Conservation (phyloP, 35 echinoderm and acorn worm species). For the Anneissia japonica region DNA sequence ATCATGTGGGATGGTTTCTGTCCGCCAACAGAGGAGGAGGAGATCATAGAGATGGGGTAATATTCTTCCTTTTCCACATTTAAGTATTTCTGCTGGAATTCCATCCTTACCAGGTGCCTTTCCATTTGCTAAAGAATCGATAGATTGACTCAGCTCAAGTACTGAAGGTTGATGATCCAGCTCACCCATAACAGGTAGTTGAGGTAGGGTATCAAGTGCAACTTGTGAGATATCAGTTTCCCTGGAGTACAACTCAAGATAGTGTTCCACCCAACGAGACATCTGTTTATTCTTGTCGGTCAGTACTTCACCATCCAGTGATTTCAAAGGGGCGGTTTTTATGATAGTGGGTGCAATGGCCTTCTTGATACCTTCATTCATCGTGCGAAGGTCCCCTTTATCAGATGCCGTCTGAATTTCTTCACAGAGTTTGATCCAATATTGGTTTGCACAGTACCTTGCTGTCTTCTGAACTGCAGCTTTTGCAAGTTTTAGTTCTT, state of each 20-base stretch:
- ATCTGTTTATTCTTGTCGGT: too few species aligned
- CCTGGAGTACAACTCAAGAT: background rate
- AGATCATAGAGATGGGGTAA: conserved; percentile 13
- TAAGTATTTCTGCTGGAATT: too few species aligned
- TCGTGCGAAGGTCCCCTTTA: background rate
- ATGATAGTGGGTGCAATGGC: background rate
- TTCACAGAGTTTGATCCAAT: too few species aligned
- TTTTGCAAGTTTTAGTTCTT: background rate
- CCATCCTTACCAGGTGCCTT: too few species aligned
- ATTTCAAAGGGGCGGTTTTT: background rate
- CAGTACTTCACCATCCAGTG: too few species aligned
- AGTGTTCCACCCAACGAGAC: background rate
- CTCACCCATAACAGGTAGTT: conserved; percentile 2
- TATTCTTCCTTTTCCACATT: conserved; percentile 4
- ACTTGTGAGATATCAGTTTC: background rate
- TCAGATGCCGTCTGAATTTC: background rate
- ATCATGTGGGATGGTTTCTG: conserved; percentile 7
- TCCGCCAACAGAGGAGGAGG: conserved; percentile 25
- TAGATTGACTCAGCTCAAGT: too few species aligned
- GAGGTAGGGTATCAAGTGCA: background rate
- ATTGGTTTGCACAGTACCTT: background rate
- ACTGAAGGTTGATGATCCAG: background rate
- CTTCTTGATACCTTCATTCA: conserved; percentile 11
- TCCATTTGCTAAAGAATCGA: too few species aligned
- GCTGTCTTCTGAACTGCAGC: background rate